Conservation (phyloP, 64 coral and sea anemone genomes). For the Actinia equina region DNA sequence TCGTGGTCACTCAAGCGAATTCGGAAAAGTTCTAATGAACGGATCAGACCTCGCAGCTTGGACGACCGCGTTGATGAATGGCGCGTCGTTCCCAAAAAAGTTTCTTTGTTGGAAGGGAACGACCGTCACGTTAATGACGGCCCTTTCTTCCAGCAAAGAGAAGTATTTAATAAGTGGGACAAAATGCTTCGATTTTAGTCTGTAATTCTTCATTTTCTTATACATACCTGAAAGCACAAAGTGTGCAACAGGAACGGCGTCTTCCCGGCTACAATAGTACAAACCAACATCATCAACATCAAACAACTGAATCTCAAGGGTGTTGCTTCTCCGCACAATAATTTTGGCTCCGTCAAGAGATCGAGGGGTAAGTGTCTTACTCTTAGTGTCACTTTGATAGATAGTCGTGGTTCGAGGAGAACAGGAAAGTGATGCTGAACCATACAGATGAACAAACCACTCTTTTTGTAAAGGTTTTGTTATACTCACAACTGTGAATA, state of each 20-base stretch:
- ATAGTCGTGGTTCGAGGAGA: background rate
- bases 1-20: too few relatives aligned
- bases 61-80: too few relatives aligned
- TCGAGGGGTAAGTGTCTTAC: background rate
- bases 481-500: too few relatives aligned
- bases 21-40: too few relatives aligned
- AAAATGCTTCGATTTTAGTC: background rate
- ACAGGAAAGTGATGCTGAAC: background rate
- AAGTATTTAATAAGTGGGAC: too few relatives aligned
- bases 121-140: too few relatives aligned
- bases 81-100: too few relatives aligned
- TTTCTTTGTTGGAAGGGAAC: too few relatives aligned
- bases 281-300: background rate
- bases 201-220: background rate
- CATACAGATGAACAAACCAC: background rate
- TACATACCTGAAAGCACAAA: background rate
- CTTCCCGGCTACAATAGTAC: background rate
- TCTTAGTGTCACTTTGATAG: background rate
- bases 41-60: too few relatives aligned
- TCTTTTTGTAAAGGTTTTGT: background rate
- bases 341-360: conserved; percentile 3
- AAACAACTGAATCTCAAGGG: conserved; percentile 1
- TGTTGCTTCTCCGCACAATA: background rate
- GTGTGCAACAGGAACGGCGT: background rate
- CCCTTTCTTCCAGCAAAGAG: too few relatives aligned